These are phyloP conservation scores for Sarcophilus harrisii DNA, from an alignment of 2,797 vertebrate species.

Conservation along the genomic window DNA sequence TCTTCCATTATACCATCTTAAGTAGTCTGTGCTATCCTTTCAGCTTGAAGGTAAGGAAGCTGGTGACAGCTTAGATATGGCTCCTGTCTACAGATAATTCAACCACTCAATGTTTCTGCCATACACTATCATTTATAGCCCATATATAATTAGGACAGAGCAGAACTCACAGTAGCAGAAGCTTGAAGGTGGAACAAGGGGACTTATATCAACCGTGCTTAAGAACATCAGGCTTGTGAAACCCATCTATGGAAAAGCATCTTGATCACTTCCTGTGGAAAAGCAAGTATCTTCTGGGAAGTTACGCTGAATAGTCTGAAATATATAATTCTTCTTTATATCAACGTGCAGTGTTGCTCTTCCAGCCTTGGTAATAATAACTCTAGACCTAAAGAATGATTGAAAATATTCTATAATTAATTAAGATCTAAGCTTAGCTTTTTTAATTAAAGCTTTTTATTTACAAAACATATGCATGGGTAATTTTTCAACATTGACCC, in stretches of 20 bases:
- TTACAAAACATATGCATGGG: too few relatives aligned
- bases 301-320: neutral
- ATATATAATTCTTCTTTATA: neutral
- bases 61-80: neutral
- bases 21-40: neutral
- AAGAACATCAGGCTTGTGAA: neutral
- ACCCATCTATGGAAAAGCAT: neutral
- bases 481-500: too few relatives aligned
- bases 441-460: too few relatives aligned
- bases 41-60: neutral
- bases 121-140: neutral
- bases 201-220: neutral
- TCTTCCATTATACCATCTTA: neutral
- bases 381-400: neutral
- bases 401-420: neutral
- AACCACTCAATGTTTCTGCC: neutral
- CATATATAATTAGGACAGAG: neutral
- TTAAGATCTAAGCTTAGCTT: neutral
- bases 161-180: neutral
- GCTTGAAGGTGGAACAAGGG: neutral
- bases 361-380: neutral
- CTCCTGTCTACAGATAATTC: neutral
- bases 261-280: neutral
- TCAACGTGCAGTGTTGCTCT: neutral
- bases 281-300: neutral